phyloP scores from a whole-genome alignment of 2,888 invertebrate species.

The Harpagoxenus sublaevis region DNA sequence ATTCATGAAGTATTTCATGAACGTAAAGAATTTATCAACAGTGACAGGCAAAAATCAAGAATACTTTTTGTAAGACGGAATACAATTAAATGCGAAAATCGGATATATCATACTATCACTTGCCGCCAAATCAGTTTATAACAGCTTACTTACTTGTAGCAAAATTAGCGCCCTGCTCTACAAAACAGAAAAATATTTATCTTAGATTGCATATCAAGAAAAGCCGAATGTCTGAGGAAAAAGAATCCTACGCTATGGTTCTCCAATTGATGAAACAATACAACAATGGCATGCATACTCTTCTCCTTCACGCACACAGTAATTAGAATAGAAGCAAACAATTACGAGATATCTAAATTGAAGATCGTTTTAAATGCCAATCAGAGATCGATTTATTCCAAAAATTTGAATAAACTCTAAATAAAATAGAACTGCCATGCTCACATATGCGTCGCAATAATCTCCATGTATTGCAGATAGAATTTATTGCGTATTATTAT shows the following conservation, averaged over 20 bases:
- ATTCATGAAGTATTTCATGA: neutral
- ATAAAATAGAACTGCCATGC: neutral
- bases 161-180: neutral
- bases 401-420: constrained; percentile 13
- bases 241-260: neutral
- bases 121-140: neutral
- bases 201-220: neutral
- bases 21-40: neutral
- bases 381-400: constrained; percentile 3
- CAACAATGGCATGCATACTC: neutral
- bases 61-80: neutral
- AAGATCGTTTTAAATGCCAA: constrained; percentile 10
- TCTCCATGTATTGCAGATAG: neutral
- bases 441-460: neutral
- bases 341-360: constrained; percentile 16
- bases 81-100: neutral
- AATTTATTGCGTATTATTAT: constrained; percentile 22
- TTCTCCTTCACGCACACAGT: neutral
- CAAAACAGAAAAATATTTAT: constrained; percentile 1
- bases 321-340: neutral
- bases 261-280: constrained; percentile 18
- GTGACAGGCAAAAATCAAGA: neutral
- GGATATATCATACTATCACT: neutral
- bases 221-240: neutral
- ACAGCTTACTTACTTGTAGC: neutral